Base-by-base conservation (phyloP, 2,888 invertebrate species). In the Apamea anceps region DNA sequence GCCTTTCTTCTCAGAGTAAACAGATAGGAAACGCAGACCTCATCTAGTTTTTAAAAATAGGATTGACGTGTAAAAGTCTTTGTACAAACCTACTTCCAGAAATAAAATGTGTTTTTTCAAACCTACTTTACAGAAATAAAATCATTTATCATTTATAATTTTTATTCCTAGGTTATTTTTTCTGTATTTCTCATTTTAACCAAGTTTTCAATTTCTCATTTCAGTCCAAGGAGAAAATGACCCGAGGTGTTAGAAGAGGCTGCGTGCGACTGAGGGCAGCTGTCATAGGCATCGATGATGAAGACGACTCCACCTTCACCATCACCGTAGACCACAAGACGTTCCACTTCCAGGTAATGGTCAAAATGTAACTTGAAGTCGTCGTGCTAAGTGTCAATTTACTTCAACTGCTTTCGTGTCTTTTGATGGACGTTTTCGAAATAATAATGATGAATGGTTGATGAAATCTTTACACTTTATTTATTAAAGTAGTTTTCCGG, bases 311-410 rank as follows among this genome's bases (percentile, higher is more conserved):
- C 93, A 99, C 99, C 10, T 99, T 99, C 97, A 99, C 99, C 72
- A 99, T 99, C 92, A 99, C 99, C 10, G 99, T 99, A 73, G 99
- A 99, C 96, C 99, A 99, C 91, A 99, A 99, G 96, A 99, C 99
- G 25, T 99, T 99, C 97, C 99, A 99, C 96, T 99, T 99, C 95
- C 99, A 99, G 98, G 98, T 86, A 76, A 78, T 18, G 1, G 15
- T 18, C 6, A 12, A 2, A 70, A 48, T 74, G 45, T 0, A 32
- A 13, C 42, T n/a, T 60, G 57, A n/a, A n/a, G n/a, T 60, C 25
- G 1, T 57, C 12, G 12, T 12, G 25, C 57, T 25, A 57, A 25
- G 1, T 54, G 8, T 8, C 54, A 54, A 54, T 54, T 54, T 51
- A 60, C 1, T 60, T 60, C 57, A n/a, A n/a, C n/a, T 60, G 57